phyloP scores from a whole-genome alignment of 2,113 vertebrate species.

The Bujurquina vittata region DNA sequence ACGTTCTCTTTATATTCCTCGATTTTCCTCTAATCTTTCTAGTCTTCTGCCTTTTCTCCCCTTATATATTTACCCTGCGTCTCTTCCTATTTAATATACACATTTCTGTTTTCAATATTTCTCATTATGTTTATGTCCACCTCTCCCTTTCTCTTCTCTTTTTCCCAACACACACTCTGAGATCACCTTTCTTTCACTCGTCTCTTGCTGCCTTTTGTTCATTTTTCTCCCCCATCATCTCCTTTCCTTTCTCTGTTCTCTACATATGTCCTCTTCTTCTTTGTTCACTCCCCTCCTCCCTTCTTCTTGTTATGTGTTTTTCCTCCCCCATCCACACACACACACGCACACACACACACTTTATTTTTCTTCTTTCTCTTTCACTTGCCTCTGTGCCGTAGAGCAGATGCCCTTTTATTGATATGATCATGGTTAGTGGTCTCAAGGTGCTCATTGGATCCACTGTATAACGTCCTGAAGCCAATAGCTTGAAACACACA shows the following conservation, averaged over 20 bases:
- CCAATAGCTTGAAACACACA: constrained; percentile 21
- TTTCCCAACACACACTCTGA: background rate
- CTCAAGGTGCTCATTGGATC: constrained; percentile 70
- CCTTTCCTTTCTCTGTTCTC: background rate
- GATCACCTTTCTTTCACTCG: background rate
- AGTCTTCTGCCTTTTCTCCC: background rate
- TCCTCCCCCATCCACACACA: background rate
- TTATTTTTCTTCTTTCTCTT: background rate
- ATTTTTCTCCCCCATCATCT: background rate
- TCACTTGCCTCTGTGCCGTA: background rate
- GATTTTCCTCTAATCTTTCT: background rate
- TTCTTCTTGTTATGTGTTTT: background rate
- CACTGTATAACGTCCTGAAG: constrained; percentile 24
- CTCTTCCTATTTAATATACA: background rate
- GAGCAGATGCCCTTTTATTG: constrained; percentile 74
- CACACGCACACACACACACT: background rate
- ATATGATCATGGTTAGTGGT: constrained; percentile 75
- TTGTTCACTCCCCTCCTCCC: constrained; percentile 23
- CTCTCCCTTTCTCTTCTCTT: background rate
- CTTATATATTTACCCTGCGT: too few relatives aligned
- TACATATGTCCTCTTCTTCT: constrained; percentile 9
- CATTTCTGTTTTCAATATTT: background rate
- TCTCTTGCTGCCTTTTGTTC: background rate
- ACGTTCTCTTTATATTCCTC: background rate
- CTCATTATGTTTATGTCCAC: background rate